These are phyloP conservation scores for Maylandia zebra DNA, from an alignment of 2,113 vertebrate species.

Conservation along the genomic window DNA sequence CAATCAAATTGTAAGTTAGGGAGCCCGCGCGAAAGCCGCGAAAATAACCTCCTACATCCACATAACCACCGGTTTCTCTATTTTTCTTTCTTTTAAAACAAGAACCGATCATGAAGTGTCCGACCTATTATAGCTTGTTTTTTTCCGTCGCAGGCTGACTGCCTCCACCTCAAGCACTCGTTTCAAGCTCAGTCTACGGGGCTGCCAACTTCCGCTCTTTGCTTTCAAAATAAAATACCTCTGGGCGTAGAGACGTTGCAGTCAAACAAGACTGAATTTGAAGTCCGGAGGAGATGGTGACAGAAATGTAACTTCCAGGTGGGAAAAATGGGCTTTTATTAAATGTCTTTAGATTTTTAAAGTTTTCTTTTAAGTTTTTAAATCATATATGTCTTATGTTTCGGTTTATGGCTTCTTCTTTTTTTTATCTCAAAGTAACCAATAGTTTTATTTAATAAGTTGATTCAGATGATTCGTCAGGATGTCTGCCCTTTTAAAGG, in stretches of 20 bases:
- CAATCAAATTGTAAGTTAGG: neutral
- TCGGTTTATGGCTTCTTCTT: neutral
- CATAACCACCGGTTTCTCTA: neutral
- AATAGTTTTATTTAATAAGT: neutral
- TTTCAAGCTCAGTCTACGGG: neutral
- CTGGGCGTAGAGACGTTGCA: neutral
- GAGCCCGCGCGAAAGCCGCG: neutral
- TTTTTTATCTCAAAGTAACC: neutral
- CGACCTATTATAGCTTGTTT: slow-evolving; percentile 39
- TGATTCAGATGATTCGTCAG: neutral
- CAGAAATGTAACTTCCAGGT: neutral
- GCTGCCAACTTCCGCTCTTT: neutral
- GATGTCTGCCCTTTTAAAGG: neutral
- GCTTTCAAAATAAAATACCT: slow-evolving; percentile 22
- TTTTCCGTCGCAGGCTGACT: slow-evolving; percentile 52
- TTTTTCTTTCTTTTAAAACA: neutral
- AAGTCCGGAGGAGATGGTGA: neutral
- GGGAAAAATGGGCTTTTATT: neutral
- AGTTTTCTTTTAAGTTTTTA: neutral
- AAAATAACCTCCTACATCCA: neutral
- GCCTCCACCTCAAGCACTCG: slow-evolving; percentile 30
- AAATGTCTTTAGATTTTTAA: neutral
- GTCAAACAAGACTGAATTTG: neutral
- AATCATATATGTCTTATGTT: neutral
- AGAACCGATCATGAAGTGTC: neutral